Evolutionary conservation across 2,797 vertebrate genomes (phyloP), one percentile per base, ranked within the genome.

Genomic region (Huso huso): DNA sequence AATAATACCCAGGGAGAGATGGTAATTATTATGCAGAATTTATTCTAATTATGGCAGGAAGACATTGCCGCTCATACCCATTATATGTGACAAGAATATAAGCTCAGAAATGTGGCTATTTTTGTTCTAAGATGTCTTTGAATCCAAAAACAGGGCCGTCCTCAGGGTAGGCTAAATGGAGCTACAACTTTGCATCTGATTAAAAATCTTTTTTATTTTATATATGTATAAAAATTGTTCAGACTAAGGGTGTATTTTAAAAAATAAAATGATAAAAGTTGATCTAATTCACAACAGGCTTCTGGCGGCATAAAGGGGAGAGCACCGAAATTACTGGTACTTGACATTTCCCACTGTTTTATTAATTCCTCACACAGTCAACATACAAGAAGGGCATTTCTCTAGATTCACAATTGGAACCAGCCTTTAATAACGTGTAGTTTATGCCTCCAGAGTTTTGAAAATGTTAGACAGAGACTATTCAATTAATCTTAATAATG

Each of bases 1-100:
- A 62, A 48, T 48, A 62, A 62, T 62, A 37, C 61, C 61, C 18
- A 62, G 61, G 61, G 61, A 62, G 18, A 3, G 61, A 62, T 18
- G 23, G 48, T 62, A 62, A 62, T 62, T 62, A 62, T 62, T 62
- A 62, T 62, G 61, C 61, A 62, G 37, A 62, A 62, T 18, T 8
- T 62, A 62, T 62, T 62, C 61, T 62, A 62, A 62, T 62, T 62
- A 9, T 13, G 18, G 7, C 13, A 37, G 37, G 61, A 62, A 37
- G 7, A 62, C 18, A 62, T 62, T 62, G 61, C 18, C 8, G 2
- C 37, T 23, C 61, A 62, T 37, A 1, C 9, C 37, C 18, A 9
- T 62, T 23, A 37, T 62, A 23, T 62, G 61, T 37, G 18, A 62
- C 18, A 48, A 62, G 23, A 62, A 62, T 62, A 8, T 62, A 7